A percentile compares a stretch with the other conserved stretches of the same genome.
phyloP scores from a whole-genome alignment of 2,888 invertebrate species.

The Bombyx huttoni region DNA sequence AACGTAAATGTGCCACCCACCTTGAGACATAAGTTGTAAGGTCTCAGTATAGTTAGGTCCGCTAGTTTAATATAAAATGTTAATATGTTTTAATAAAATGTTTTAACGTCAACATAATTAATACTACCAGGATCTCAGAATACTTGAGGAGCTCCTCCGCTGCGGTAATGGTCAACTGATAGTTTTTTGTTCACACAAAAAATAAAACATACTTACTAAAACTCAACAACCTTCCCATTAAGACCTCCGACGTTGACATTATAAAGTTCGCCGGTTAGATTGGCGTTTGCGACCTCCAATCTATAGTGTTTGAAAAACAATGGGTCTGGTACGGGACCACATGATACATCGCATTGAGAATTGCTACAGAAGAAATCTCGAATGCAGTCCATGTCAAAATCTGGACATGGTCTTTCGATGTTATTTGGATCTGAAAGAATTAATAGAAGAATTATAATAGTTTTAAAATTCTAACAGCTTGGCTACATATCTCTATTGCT shows the following conservation, averaged over 20 bases:
- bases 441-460: neutral
- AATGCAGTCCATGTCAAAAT: constrained; percentile 15
- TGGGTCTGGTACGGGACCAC: constrained; percentile 14
- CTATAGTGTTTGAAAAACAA: constrained; percentile 5
- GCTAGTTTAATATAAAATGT: too few relatives aligned
- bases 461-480: neutral
- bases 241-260: constrained; percentile 13
- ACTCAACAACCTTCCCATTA: constrained; percentile 11
- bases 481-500: neutral
- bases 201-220: constrained; percentile 14
- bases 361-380: constrained; percentile 11
- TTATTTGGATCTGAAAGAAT: neutral
- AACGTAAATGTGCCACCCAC: too few relatives aligned
- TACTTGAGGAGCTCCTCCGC: too few relatives aligned
- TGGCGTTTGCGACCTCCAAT: constrained; percentile 9
- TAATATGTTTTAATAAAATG: too few relatives aligned
- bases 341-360: constrained; percentile 11
- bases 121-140: too few relatives aligned
- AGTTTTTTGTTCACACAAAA: too few relatives aligned
- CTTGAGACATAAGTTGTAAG: too few relatives aligned
- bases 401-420: constrained; percentile 11
- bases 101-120: too few relatives aligned
- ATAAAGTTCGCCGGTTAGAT: constrained; percentile 9
- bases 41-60: too few relatives aligned
- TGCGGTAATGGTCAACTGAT: too few relatives aligned